Evolutionary conservation across 2,888 invertebrate species (phyloP).

Genomic region (Papilio demoleus): DNA sequence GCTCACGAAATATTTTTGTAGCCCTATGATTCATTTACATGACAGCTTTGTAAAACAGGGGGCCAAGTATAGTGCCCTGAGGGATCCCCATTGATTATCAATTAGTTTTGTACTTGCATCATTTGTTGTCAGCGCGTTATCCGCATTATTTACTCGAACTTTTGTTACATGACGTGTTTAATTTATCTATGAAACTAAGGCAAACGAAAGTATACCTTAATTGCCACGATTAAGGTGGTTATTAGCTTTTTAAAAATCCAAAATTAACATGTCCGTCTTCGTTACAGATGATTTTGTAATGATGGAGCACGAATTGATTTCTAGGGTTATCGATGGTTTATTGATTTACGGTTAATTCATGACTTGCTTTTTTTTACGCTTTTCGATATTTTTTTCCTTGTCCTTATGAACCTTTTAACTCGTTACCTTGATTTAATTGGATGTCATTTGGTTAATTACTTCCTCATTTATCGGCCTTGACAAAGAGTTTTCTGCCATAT

Average conservation of each 20-base stretch:
- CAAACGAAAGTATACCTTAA: slow-evolving; percentile 52
- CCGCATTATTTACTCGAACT: slow-evolving; percentile 78
- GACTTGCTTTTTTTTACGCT: slow-evolving; percentile 72
- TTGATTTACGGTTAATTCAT: slow-evolving; percentile 76
- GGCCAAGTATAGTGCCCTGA: slow-evolving; percentile 60
- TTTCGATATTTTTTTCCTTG: slow-evolving; percentile 52
- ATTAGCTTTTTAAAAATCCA: slow-evolving; percentile 50
- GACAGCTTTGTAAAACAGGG: slow-evolving; percentile 63
- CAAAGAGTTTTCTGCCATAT: background rate
- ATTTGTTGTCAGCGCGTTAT: slow-evolving; percentile 76
- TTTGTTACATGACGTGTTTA: slow-evolving; percentile 71
- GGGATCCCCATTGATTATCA: slow-evolving; percentile 79
- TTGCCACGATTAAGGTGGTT: slow-evolving; percentile 49
- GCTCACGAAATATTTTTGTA: slow-evolving; percentile 63
- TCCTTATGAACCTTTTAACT: slow-evolving; percentile 59
- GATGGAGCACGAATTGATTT: slow-evolving; percentile 76
- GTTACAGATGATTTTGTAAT: slow-evolving; percentile 80
- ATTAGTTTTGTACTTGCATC: slow-evolving; percentile 80
- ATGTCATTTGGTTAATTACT: slow-evolving; percentile 26
- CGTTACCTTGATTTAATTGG: slow-evolving; percentile 51
- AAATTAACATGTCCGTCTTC: slow-evolving; percentile 78
- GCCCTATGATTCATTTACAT: slow-evolving; percentile 76
- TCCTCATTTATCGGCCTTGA: slow-evolving; percentile 1
- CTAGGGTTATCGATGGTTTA: slow-evolving; percentile 73
- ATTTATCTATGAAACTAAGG: slow-evolving; percentile 50